These are phyloP conservation scores for Heliothis peltigera DNA, from an alignment of 2,888 invertebrate genomes.

Conservation along the genomic window DNA sequence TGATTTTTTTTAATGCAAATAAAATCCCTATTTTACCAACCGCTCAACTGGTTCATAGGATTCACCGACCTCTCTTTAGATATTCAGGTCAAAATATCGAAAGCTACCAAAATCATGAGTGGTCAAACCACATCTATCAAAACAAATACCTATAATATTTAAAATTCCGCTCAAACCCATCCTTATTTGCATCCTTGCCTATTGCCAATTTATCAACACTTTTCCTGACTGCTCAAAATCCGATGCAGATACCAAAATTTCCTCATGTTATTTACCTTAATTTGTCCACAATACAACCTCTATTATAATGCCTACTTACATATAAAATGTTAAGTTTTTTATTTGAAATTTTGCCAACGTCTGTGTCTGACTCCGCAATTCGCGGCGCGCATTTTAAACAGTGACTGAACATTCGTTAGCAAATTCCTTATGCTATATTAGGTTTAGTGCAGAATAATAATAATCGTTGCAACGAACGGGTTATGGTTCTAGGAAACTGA, in stretches of 20 bases:
- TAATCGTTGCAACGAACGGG: conserved; percentile 39
- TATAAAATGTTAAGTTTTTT: conserved; percentile 55
- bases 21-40: background rate
- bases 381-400: conserved; percentile 64
- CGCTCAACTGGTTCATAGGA: background rate
- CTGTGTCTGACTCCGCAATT: conserved; percentile 50
- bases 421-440: conserved; percentile 65
- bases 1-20: background rate
- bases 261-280: conserved; percentile 19
- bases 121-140: background rate
- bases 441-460: conserved; percentile 52
- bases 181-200: background rate
- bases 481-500: conserved; percentile 62
- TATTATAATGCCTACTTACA: conserved; percentile 24
- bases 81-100: background rate
- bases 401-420: conserved; percentile 56
- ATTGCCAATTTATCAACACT: background rate
- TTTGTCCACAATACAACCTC: conserved; percentile 20
- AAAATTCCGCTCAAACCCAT: background rate
- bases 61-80: background rate
- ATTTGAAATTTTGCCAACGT: conserved; percentile 70
- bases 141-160: background rate
- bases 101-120: too few relatives aligned
- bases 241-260: conserved; percentile 15
- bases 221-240: conserved; percentile 16